Evolutionary conservation across 2,797 vertebrate species (phyloP).

Genomic region (Steatocranus sp.): DNA sequence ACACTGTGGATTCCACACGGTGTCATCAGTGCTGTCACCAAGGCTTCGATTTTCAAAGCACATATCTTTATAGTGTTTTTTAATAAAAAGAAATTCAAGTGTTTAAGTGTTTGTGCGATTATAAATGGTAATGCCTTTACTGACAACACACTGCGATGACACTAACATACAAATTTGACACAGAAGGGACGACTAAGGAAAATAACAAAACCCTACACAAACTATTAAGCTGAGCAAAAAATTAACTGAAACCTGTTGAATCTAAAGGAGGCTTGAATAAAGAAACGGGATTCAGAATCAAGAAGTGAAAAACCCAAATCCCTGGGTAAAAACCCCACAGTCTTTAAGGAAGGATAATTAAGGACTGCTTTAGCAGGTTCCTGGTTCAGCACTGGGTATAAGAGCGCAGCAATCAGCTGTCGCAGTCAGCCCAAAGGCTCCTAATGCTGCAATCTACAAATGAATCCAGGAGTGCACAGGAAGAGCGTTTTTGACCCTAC

Average conservation of each 20-base stretch:
- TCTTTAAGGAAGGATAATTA: background rate
- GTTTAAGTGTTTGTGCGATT: background rate
- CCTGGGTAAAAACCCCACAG: background rate
- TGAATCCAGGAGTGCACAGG: background rate
- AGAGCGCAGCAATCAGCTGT: background rate
- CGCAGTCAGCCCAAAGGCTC: background rate
- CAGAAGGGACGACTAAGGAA: background rate
- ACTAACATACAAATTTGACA: background rate
- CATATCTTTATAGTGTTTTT: background rate
- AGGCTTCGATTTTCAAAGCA: background rate
- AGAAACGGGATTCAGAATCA: background rate
- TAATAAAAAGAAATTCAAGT: background rate
- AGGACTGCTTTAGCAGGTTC: no score
- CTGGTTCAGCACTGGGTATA: background rate
- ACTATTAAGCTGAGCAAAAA: background rate
- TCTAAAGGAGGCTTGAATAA: background rate
- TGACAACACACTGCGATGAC: no score
- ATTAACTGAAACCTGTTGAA: background rate
- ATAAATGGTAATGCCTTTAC: background rate
- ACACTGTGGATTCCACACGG: background rate
- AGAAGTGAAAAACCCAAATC: background rate
- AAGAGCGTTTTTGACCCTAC: background rate
- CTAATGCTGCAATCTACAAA: background rate
- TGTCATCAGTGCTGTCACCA: slow-evolving; percentile 29
- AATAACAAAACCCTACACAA: background rate